Evolutionary conservation across 1,140 invertebrate species (phyloP), one percentile per base, ranked within the genome.

Genomic region (Sipha flava): DNA sequence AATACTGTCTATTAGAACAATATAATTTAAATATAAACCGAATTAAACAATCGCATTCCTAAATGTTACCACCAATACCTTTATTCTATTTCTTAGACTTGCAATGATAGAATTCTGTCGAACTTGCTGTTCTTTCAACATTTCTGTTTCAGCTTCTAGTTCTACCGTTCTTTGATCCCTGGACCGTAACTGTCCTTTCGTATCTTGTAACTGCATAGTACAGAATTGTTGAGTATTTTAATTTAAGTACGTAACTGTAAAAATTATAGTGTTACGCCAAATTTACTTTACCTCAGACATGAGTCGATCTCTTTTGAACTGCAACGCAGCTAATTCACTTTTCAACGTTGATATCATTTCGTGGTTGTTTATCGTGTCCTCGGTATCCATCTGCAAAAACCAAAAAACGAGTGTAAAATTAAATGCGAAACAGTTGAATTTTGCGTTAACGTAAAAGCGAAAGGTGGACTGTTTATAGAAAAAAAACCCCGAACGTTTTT

Each of bases 261-360:
- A 47, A n/a, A n/a, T n/a, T n/a, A n/a, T n/a, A n/a, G n/a, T n/a
- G n/a, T n/a, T n/a, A n/a, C n/a, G n/a, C n/a, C n/a, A n/a, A n/a
- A n/a, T n/a, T n/a, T n/a, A n/a, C n/a, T 83, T 87, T 86, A 93
- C 89, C 87, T 94, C 92, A 68, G 88, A 88, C 54, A 90, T 86
- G n/a, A 94, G 87, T 70, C 92, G 88, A 83, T 94, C 92, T 80
- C 92, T 88, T 86, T 94, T 94, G 84, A 93, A 94, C 82, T 93
- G 92, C 49, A 93, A 85, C 1, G 90, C 92, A 21, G 93, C 92
- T 80, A 94, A 85, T 85, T 94, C 93, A 85, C 92, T 94, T 81
- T 91, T 89, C 64, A 94, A 85, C 0, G 90, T 88, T 9, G 92
- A 93, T 2, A 90, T 89, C 81, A 92, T 86, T 83, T 94, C 92